Evolutionary conservation across 2,888 invertebrate species (phyloP).

Genomic region (Thecophora atra): DNA sequence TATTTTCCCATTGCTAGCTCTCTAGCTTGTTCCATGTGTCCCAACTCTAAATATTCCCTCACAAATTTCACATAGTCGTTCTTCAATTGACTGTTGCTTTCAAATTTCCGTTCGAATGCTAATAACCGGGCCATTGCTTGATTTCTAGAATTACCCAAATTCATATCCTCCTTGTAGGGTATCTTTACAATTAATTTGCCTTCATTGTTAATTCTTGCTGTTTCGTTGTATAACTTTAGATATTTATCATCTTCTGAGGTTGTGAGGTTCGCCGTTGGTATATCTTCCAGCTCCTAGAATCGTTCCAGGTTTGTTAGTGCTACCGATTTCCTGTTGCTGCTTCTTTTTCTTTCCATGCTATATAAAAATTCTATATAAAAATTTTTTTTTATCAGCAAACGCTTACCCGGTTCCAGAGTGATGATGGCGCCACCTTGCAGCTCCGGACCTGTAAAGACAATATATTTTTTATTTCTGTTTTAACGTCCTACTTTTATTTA

Average conservation of each 20-base stretch:
- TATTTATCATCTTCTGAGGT: background rate
- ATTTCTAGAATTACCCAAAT: conserved; percentile 33
- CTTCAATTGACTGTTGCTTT: background rate
- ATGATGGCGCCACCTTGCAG: too few species aligned
- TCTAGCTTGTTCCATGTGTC: too few species aligned
- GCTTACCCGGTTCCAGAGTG: too few species aligned
- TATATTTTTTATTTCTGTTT: too few species aligned
- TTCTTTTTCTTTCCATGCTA: too few species aligned
- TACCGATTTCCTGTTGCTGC: background rate
- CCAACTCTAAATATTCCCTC: too few species aligned
- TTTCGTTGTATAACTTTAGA: background rate
- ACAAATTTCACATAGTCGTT: conserved; percentile 24
- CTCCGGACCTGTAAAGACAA: too few species aligned
- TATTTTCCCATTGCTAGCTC: conserved; percentile 35
- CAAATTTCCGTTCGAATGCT: conserved; percentile 23
- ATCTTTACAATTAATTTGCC: background rate
- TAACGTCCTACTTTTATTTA: too few species aligned
- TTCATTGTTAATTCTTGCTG: background rate
- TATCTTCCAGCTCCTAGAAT: background rate
- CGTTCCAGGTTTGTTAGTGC: background rate
- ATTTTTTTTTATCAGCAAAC: too few species aligned
- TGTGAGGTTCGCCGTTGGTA: background rate
- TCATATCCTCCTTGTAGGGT: background rate
- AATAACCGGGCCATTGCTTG: background rate
- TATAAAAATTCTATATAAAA: too few species aligned